A percentile compares a stretch with the other conserved stretches of the same genome.
Evolutionary conservation across 2,113 vertebrate species (phyloP).

Genomic region (Argyrosomus japonicus): DNA sequence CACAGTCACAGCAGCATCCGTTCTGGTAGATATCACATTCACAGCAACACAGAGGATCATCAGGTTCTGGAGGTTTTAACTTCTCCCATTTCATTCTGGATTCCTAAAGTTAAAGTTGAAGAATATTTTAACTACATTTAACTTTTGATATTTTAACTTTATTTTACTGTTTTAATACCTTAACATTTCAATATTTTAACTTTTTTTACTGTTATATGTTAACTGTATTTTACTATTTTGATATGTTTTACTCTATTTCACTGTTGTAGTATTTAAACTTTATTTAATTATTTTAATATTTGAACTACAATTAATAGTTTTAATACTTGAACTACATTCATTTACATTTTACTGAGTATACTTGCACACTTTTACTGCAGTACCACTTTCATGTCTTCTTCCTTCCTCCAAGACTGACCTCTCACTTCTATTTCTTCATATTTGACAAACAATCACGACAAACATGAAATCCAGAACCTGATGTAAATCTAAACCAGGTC

Average conservation of each 20-base stretch:
- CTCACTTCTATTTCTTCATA: background rate
- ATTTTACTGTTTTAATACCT: no score
- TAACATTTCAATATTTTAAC: no score
- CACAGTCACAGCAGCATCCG: conserved; percentile 79
- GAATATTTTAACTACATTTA: no score
- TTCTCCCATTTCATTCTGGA: conserved; percentile 80
- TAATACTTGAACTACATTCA: background rate
- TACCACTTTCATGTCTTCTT: no score
- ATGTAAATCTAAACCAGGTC: background rate
- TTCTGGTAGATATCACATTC: conserved; percentile 74
- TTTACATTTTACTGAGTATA: background rate
- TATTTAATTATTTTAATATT: no score
- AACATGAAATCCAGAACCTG: background rate
- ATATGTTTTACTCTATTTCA: no score
- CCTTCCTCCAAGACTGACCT: background rate
- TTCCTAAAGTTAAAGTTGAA: conserved; percentile 10
- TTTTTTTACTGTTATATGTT: no score
- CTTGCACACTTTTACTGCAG: no score
- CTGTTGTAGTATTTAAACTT: no score
- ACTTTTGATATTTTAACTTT: no score
- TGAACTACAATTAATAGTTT: background rate
- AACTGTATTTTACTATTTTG: no score
- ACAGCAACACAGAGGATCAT: conserved; percentile 82
- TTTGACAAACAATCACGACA: background rate
- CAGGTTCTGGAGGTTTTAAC: conserved; percentile 81